Base-by-base conservation (phyloP, 2,113 vertebrate species). In the Canis aureus region DNA sequence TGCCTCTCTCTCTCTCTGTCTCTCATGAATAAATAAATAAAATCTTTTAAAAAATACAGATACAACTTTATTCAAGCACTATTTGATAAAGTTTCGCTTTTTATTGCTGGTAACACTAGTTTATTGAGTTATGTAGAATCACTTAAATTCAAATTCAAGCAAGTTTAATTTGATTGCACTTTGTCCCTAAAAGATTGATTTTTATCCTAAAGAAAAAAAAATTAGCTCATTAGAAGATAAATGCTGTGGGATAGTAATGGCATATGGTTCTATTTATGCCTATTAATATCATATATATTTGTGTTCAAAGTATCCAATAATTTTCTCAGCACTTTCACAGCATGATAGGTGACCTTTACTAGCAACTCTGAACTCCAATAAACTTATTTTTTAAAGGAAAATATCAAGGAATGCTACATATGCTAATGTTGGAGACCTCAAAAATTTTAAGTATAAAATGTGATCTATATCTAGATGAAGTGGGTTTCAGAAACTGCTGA, bases 71-170 rank as follows among this genome's bases (percentile, higher is more conserved):
- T 67, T 53, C 62, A 94, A 92, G 22, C 49, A 71, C 1, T 80
- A 17, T 62, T 85, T 74, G 57, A 74, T 90, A 87, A 53, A 27
- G 4, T 49, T 35, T 86, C 10, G 38, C 51, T 57, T 95, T 93
- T 93, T 84, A 69, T 89, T 97, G 57, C 13, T 85, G 2, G 7
- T 78, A 96, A 88, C 27, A 67, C 16, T 79, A 29, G 94, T 79
- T 1, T 93, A 19, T 71, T 94, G 53, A 66, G 13, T 90, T 80
- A 66, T 15, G 81, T 82, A 55, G 93, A 86, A 76, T 66, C 32
- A 81, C 22, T 74, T 94, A 94, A 89, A 55, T 89, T 96, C 23
- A 67, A 95, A 71, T 94, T 94, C 81, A 88, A 94, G 17, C 11
- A 73, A 89, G 25, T 79, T 88, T 92, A 69, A 81, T 85, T 83